Evolutionary conservation across 2,797 vertebrate genomes (phyloP), one percentile per base, ranked within the genome.

Genomic region (Melanotaenia pygmaea): DNA sequence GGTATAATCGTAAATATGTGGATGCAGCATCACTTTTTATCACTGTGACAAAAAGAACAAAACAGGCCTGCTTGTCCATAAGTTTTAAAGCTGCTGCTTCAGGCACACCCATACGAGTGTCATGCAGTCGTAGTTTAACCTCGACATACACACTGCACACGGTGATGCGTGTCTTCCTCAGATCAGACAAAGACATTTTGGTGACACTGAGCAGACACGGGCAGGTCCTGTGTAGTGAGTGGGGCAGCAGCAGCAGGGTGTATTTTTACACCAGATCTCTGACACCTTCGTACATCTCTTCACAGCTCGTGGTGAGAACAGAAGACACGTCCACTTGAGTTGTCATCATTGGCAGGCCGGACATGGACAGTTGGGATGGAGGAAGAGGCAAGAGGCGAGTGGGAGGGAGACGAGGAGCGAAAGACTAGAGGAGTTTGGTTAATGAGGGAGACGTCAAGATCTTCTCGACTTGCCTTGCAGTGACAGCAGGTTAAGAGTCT

Each of bases 261-360:
- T 89, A 88, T 92, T 91, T 91, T 90, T 89, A 92, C 89, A 90
- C 88, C 74, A 80, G 83, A 86, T 88, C 83, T 70, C 80, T 91
- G 91, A 91, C 92, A 92, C 88, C 89, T 91, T 72, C 77, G 76
- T 85, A 79, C 81, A 85, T 91, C 85, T 87, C 86, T 87, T 91
- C 90, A 89, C 90, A 88, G 86, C 82, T 90, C 82, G 66, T 74
- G 83, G 83, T 83, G 86, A 89, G 91, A 91, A 89, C 84, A 90
- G 83, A 83, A 91, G 86, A 92, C 82, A 82, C 59, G 89, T 90
- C 89, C 88, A 85, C 81, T 89, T 84, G 85, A 86, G 85, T 90
- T 90, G 90, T 84, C 89, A 85, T 90, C 86, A 88, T 2, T 85
- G 47, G 67, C 82, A 80, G 76, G 75, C 71, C 78, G 73, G 87